These are phyloP conservation scores for Amazona vittata DNA, from an alignment of 2,113 vertebrate genomes.

Conservation along the genomic window DNA sequence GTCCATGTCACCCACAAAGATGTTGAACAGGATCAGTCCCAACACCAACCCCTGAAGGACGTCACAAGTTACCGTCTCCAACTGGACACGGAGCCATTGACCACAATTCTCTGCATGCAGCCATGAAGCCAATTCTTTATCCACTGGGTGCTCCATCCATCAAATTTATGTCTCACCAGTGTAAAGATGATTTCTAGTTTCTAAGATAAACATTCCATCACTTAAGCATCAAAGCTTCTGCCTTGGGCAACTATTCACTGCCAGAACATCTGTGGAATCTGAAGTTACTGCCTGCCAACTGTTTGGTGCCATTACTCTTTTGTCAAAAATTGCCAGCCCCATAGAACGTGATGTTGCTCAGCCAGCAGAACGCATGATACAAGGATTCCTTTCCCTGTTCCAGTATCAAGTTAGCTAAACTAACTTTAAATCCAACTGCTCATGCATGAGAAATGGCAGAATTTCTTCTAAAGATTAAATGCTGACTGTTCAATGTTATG, in stretches of 20 bases:
- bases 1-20: not conserved
- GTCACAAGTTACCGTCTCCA: not conserved
- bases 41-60: not conserved
- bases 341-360: not conserved
- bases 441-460: not conserved
- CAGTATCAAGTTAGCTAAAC: not conserved
- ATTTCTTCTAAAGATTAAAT: not conserved
- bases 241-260: not conserved
- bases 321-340: not conserved
- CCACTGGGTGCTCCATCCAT: not conserved
- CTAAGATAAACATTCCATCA: not conserved
- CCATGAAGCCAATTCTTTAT: not conserved
- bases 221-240: not conserved
- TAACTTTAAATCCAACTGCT: not conserved
- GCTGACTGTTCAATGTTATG: fast-evolving
- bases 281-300: not conserved
- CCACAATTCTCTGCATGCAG: not conserved
- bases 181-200: not conserved
- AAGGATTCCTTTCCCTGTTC: not conserved
- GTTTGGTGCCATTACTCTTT: not conserved
- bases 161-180: not conserved
- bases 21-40: not conserved
- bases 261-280: not conserved
- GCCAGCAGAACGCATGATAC: not conserved
- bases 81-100: not conserved